These are phyloP conservation scores for Galeruca laticollis DNA, from an alignment of 2,888 invertebrate species.

Conservation along the genomic window DNA sequence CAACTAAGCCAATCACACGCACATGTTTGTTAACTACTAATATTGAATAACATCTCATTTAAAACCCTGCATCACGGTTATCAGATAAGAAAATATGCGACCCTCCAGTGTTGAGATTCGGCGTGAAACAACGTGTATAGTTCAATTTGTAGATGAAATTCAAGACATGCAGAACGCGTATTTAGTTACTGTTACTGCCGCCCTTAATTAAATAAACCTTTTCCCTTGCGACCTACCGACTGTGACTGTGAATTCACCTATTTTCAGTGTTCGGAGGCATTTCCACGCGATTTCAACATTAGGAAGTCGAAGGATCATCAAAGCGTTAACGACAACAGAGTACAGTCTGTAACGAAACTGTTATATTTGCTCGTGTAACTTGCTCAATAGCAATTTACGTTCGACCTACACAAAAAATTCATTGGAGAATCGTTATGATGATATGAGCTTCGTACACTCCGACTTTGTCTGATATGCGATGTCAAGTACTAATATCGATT, in stretches of 20 bases:
- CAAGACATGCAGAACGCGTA: constrained; percentile 60
- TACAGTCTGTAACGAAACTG: neutral
- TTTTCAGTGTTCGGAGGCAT: constrained; percentile 50
- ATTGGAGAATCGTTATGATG: too few species aligned
- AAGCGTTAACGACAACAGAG: constrained; percentile 1
- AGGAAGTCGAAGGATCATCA: neutral
- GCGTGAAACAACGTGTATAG: constrained; percentile 46
- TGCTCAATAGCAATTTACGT: too few species aligned
- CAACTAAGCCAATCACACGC: too few species aligned
- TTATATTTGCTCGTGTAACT: neutral
- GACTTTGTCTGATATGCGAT: too few species aligned
- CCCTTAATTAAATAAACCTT: constrained; percentile 63
- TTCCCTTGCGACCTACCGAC: constrained; percentile 58
- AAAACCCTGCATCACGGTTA: neutral
- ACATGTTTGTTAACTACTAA: too few species aligned
- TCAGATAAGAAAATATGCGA: neutral
- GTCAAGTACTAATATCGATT: too few species aligned
- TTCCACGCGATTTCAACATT: constrained; percentile 40
- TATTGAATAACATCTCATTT: too few species aligned
- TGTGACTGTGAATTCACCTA: constrained; percentile 44
- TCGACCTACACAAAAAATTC: too few species aligned
- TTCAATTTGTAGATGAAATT: constrained; percentile 52
- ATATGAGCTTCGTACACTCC: too few species aligned
- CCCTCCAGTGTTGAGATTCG: neutral
- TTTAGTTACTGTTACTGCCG: constrained; percentile 62